Conservation (phyloP, 2,113 vertebrate species). For the Tricholaema leucomelas region DNA sequence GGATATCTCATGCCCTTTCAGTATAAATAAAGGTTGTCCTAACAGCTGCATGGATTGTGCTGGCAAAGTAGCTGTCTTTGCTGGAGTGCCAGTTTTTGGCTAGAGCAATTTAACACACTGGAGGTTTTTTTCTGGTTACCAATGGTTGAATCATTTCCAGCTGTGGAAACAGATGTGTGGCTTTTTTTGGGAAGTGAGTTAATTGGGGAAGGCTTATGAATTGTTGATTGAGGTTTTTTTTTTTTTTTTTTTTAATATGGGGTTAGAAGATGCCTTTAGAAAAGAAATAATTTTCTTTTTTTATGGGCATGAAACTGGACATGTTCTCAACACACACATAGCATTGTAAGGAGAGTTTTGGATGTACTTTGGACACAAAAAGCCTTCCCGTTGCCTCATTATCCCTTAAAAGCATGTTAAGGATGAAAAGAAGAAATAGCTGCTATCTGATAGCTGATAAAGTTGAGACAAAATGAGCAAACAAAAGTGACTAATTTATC, state of each 20-base stretch:
- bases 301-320: background rate
- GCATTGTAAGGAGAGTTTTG: background rate
- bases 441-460: background rate
- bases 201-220: constrained; percentile 23
- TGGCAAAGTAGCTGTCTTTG: background rate
- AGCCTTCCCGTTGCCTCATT: background rate
- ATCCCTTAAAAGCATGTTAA: background rate
- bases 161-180: constrained; percentile 61
- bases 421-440: background rate
- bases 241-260: background rate
- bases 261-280: background rate
- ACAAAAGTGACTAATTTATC: background rate
- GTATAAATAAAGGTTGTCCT: constrained; percentile 44
- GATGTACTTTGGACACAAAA: background rate
- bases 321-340: background rate
- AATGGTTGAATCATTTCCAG: constrained; percentile 44
- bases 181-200: constrained; percentile 47
- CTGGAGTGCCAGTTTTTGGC: constrained; percentile 52
- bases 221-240: background rate
- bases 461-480: background rate
- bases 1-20: constrained; percentile 10
- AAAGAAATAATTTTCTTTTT: background rate
- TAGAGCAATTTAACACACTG: background rate
- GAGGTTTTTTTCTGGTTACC: constrained; percentile 41
- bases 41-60: constrained; percentile 37